Evolutionary conservation across 2,113 vertebrate genomes (phyloP), one percentile per base, ranked within the genome.

Genomic region (Mellivora capensis): DNA sequence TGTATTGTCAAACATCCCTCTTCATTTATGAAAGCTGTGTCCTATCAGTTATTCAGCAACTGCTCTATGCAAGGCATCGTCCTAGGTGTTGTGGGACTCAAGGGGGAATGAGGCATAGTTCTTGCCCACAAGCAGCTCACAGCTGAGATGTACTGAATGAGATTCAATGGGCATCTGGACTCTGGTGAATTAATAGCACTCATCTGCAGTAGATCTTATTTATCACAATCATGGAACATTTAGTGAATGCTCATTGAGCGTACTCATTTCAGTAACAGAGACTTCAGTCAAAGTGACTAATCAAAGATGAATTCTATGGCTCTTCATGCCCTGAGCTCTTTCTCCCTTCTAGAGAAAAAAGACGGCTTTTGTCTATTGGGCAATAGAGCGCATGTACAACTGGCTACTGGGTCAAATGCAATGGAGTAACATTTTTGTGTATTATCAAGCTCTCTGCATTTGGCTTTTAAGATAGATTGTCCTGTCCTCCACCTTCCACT

Each of bases 161-260:
- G 90, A 83, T 37, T 86, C 67, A 52, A 4, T 54, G 47, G 90
- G 47, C 80, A 80, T 77, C 80, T 84, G 67, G 71, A 42, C 69
- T 80, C n/a, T 59, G 44, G 84, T 21, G 47, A 95, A 34, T 92
- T 80, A 87, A 37, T 87, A 91, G 54, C 54, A 76, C 64, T 91
- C 90, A 61, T 87, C 72, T 84, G 87, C 90, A 62, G 54, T 62
- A 52, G n/a, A 67, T 80, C 83, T 61, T 91, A 82, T 96, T 86
- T 85, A 85, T 71, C 79, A 54, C 49, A 59, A 37, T 86, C 54
- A 74, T 31, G 82, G 88, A 71, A 27, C 80, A 67, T 61, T 92
- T 79, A 87, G 42, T 93, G 90, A 96, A 71, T 92, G 74, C 57
- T 92, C 92, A 96, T 10, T 94, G 94, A 97, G 74, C 23, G 23